Percentiles rank a stretch among this genome's conserved stretches.
Evolutionary conservation across 2,888 invertebrate genomes (phyloP).

Genomic region (Hirudinaria manillensis): DNA sequence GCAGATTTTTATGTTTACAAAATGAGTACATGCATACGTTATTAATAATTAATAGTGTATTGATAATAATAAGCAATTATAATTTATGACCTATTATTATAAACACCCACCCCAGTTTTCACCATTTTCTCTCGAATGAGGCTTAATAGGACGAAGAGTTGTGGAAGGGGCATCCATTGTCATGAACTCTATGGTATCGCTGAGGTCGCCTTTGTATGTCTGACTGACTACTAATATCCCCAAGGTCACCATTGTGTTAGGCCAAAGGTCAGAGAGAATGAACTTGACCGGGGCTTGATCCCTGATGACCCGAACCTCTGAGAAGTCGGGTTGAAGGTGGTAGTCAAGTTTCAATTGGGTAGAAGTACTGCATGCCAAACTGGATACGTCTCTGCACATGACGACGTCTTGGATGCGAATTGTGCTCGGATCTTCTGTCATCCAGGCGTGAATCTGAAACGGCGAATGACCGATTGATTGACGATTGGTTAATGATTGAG

Average conservation of each 20-base stretch:
- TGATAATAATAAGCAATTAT: no score
- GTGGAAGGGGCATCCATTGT: constrained; percentile 40
- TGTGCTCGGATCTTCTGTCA: constrained; percentile 2
- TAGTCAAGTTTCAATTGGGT: neutral
- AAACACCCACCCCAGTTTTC: no score
- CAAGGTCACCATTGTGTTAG: constrained; percentile 67
- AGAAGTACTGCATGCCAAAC: constrained; percentile 6
- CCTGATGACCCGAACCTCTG: neutral
- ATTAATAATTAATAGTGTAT: no score
- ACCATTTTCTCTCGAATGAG: no score
- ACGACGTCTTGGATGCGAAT: constrained; percentile 19
- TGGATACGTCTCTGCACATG: neutral
- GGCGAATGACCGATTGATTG: neutral
- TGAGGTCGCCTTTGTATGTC: constrained; percentile 49
- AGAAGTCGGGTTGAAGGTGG: neutral
- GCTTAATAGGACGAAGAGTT: neutral
- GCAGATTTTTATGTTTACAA: no score
- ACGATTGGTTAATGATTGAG: neutral
- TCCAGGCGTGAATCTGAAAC: constrained; percentile 25
- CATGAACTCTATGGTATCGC: constrained; percentile 64
- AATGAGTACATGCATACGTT: no score
- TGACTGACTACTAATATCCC: constrained; percentile 84
- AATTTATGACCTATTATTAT: no score
- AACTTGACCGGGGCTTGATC: constrained; percentile 14
- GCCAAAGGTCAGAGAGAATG: constrained; percentile 44